Percentiles rank a stretch among this genome's conserved stretches.
phyloP scores from a whole-genome alignment of 1,140 invertebrate genomes.

The Cherax destructor region DNA sequence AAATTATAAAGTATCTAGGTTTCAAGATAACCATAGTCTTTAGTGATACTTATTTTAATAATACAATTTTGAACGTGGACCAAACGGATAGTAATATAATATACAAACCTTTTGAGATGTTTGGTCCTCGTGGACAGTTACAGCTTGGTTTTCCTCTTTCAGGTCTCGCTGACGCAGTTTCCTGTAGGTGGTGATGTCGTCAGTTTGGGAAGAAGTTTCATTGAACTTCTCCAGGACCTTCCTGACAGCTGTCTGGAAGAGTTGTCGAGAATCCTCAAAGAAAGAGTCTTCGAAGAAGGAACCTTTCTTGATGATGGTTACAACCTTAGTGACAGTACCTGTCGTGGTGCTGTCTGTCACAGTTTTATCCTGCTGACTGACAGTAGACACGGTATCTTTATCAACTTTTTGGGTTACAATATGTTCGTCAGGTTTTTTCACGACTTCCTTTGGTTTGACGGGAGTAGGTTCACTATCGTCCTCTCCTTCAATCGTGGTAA shows the following conservation, averaged over 20 bases:
- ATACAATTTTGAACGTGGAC: too few species aligned
- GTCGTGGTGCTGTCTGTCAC: background rate
- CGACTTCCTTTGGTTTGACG: slow-evolving; percentile 4
- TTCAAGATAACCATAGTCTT: too few species aligned
- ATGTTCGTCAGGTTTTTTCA: background rate
- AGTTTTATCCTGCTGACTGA: background rate
- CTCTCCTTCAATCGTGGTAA: slow-evolving; percentile 4
- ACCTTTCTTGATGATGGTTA: slow-evolving; percentile 45
- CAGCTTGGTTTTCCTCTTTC: slow-evolving; percentile 51
- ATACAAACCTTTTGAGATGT: slow-evolving; percentile 40
- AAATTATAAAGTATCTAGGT: too few species aligned
- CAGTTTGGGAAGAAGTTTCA: slow-evolving; percentile 23
- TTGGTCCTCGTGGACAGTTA: slow-evolving; percentile 37
- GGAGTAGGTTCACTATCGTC: background rate
- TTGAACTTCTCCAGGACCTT: slow-evolving; percentile 46
- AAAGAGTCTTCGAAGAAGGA: slow-evolving; percentile 55
- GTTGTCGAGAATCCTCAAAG: slow-evolving; percentile 49
- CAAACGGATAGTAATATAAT: background rate
- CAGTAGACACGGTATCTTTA: background rate
- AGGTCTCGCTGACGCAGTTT: slow-evolving; percentile 50
- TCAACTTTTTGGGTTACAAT: background rate
- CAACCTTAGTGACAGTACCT: background rate
- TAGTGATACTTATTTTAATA: too few species aligned
- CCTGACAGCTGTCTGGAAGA: slow-evolving; percentile 47
- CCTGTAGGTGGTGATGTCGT: slow-evolving; percentile 53